Base-by-base conservation (phyloP, 2,797 vertebrate species). In the Sebastes jordani region DNA sequence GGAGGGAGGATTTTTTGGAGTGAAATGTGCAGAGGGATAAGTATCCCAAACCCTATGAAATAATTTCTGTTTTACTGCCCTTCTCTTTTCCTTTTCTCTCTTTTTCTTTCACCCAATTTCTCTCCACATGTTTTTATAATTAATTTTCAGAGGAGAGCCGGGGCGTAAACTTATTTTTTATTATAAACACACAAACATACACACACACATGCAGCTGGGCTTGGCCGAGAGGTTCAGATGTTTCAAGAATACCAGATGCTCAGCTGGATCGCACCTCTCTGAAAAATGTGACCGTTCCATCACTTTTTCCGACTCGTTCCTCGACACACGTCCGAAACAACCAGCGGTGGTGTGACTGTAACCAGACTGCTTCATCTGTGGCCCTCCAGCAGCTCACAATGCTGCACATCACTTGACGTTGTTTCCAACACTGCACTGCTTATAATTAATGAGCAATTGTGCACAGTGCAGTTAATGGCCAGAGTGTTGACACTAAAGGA, bases 231-330 rank as follows among this genome's bases (percentile, higher is more conserved):
- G 49, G n/a, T 74, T 74, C 65, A 84, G 75, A 90, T 84, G 85
- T 87, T 91, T 92, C 79, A 83, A 59, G 81, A 87, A 91, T 89
- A 87, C 91, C 93, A 94, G 94, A 95, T 95, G 94, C 78, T 89
- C 60, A 54, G 90, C 69, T 89, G 89, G 90, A 90, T 75, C 23
- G 38, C 49, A 0, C 55, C 70, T 66, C 67, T 83, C 75, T 59
- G 63, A 90, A 91, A 86, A 82, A 91, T 84, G 88, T 82, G 81
- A 84, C 72, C 11, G 10, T 72, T 92, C 82, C 86, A 74, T 94
- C 86, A 91, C 60, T 91, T 91, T 94, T 94, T 94, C 92, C 91
- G 20, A 38, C 74, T 80, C 58, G 27, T 61, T 85, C 81, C 85
- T 77, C 22, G 27, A 62, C 88, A 89, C 10, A 1, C 1, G 76